A percentile compares a stretch with the other conserved stretches of the same genome.
phyloP scores from a whole-genome alignment of 2,888 invertebrate genomes.

The Rhagophthalmus giganteus region DNA sequence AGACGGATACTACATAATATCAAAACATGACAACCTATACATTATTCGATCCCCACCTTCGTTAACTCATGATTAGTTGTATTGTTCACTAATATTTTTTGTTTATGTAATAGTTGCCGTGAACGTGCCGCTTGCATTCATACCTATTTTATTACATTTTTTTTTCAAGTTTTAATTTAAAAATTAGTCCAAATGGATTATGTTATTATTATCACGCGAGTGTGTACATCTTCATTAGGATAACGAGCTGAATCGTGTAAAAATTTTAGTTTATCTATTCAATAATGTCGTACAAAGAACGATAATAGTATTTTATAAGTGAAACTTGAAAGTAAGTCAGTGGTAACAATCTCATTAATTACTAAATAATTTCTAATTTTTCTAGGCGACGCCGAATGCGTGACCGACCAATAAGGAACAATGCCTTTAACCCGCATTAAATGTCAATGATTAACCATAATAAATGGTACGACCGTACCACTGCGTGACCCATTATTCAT shows the following conservation, averaged over 20 bases:
- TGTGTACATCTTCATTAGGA: too few species aligned
- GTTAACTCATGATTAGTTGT: slow-evolving; percentile 14
- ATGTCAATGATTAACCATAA: slow-evolving; percentile 37
- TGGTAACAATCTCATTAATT: slow-evolving; percentile 28
- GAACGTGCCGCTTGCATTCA: slow-evolving; percentile 1
- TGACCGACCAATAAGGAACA: slow-evolving; percentile 32
- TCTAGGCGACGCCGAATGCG: slow-evolving; percentile 27
- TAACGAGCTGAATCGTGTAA: too few species aligned
- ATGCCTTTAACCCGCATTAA: slow-evolving; percentile 34
- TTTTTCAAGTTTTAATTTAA: too few species aligned
- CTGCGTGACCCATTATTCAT: slow-evolving; percentile 37
- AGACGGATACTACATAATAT: slow-evolving; percentile 10
- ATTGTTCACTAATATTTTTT: too few species aligned
- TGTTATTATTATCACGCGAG: too few species aligned
- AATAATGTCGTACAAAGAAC: too few species aligned
- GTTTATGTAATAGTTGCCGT: slow-evolving; percentile 12
- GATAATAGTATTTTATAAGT: slow-evolving; percentile 2
- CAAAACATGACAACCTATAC: slow-evolving; percentile 16
- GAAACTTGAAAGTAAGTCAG: slow-evolving; percentile 24
- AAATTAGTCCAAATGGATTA: too few species aligned
- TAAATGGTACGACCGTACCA: slow-evolving; percentile 34
- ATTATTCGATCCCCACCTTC: slow-evolving; percentile 19
- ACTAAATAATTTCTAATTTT: slow-evolving; percentile 30
- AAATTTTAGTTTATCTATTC: too few species aligned
- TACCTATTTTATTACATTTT: slow-evolving; percentile 1